Evolutionary conservation across 1,140 invertebrate species (phyloP), one percentile per base, ranked within the genome.

Genomic region (Macrobrachium rosenbergii): DNA sequence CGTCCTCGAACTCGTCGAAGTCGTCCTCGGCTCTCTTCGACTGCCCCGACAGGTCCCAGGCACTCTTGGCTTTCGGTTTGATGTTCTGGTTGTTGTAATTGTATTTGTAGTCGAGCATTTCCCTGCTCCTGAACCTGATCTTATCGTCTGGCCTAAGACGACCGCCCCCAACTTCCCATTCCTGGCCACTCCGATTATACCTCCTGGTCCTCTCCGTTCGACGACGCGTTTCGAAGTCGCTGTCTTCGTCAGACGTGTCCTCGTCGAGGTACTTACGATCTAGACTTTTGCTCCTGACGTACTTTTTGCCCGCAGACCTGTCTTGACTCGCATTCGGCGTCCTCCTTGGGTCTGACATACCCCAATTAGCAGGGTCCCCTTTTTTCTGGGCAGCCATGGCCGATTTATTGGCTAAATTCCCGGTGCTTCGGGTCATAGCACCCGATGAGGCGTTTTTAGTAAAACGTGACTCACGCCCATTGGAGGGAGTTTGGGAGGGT

Each of bases 251-350:
- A 72, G 78, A 84, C 43, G 86, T 82, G 21, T 87, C 82, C 16
- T 89, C 87, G 0, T 89, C 89, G 58, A 89, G 76, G 79, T 89
- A 89, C 64, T 88, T 89, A 14, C 89, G 85, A 69, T 89, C 89
- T 19, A 89, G 63, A 59, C 89, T 89, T 59, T 89, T 89, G 45
- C 89, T 89, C 16, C 89, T 82, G 21, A 83, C 64, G 58, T 89
- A 89, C 59, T 89, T 89, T 59, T 83, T 86, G 6, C 73, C 76
- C 21, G 67, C 52, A 37, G 52, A 10, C 19, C 82, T 77, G 28
- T 88, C 87, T 23, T 76, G 77, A 19, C 58, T 73, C 6, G 64
- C 7, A 37, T 75, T 87, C 0, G 81, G 69, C 16, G 63, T 83
- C 21, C 58, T 79, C n/a, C 69, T 84, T 0, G 82, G 76, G 16